Evolutionary conservation across 2,797 vertebrate genomes (phyloP).

Genomic region (Bufotes viridis): DNA sequence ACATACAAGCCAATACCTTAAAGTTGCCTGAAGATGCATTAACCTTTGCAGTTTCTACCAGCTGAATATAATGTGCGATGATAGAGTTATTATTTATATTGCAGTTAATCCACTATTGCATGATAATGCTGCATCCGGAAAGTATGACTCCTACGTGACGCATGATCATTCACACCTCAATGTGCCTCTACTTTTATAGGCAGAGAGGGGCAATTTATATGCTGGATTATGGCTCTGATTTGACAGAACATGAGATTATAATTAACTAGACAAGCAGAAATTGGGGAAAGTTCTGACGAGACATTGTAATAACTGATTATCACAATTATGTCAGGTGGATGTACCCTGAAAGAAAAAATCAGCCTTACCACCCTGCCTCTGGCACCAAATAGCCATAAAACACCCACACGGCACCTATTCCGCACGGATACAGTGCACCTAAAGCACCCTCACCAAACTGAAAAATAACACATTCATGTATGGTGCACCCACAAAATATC

Average conservation of each 20-base stretch:
- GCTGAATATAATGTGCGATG: not conserved
- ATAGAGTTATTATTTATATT: not conserved
- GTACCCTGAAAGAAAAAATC: not conserved
- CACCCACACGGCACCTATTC: too few relatives aligned
- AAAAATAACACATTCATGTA: too few relatives aligned
- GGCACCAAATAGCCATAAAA: too few relatives aligned
- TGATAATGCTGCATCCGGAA: not conserved
- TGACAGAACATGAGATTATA: constrained; percentile 9
- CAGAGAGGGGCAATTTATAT: not conserved
- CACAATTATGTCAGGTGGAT: not conserved
- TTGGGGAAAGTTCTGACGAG: not conserved
- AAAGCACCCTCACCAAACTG: too few relatives aligned
- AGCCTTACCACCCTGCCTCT: too few relatives aligned
- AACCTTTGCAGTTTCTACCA: not conserved
- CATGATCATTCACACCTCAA: not conserved
- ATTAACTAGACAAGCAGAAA: not conserved
- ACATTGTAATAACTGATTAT: not conserved
- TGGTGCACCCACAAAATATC: too few relatives aligned
- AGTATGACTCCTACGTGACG: not conserved
- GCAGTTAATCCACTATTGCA: not conserved
- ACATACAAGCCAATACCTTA: not conserved
- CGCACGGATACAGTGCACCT: too few relatives aligned
- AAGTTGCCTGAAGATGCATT: not conserved
- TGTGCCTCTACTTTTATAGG: not conserved
- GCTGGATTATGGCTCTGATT: not conserved